Percentiles rank a stretch among this genome's conserved stretches.
Conservation (phyloP, 2,113 vertebrate genomes). For the Oenanthe melanoleuca region DNA sequence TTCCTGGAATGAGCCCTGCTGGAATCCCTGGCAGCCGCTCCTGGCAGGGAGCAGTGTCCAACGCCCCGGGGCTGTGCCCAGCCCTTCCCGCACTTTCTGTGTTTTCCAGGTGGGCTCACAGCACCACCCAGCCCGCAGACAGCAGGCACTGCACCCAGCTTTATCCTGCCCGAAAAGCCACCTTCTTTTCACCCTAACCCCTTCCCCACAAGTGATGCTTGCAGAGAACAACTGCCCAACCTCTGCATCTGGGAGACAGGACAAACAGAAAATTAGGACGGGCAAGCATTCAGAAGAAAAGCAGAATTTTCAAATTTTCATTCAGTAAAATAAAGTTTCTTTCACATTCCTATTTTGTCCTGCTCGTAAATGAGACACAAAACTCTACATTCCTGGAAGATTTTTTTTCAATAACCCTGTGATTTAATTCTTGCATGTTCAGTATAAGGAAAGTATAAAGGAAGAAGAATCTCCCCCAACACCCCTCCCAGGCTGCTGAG, state of each 20-base stretch:
- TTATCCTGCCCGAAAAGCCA: neutral
- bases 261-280: neutral
- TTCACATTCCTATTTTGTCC: neutral
- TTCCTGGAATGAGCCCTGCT: neutral
- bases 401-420: neutral
- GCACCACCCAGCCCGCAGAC: neutral
- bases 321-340: neutral
- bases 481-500: neutral
- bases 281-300: neutral
- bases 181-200: neutral
- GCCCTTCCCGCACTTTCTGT: neutral
- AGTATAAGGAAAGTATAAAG: neutral
- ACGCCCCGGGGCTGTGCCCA: neutral
- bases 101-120: neutral
- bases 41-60: constrained; percentile 4
- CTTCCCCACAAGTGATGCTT: neutral
- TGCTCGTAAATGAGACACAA: neutral
- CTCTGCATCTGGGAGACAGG: neutral
- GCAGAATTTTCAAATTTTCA: neutral
- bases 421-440: neutral
- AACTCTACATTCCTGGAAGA: neutral
- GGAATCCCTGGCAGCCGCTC: neutral
- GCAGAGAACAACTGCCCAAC: neutral
- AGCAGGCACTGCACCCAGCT: accelerated
- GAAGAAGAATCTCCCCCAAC: neutral